A percentile compares a stretch with the other conserved stretches of the same genome.
Conservation (phyloP, 1,140 invertebrate genomes). For the Muscidifurax raptorellus region DNA sequence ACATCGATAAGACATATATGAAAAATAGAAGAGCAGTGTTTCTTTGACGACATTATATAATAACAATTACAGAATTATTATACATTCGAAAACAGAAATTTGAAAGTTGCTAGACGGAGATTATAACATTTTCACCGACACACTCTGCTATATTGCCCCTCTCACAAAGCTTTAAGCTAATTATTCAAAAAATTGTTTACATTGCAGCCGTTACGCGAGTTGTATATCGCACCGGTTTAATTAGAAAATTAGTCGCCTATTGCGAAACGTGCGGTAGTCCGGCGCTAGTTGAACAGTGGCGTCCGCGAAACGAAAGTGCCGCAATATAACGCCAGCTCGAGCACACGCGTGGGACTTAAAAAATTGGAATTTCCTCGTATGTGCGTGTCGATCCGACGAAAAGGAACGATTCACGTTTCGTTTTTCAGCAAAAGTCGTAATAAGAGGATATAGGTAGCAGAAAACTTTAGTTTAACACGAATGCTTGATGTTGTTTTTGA, state of each 20-base stretch:
- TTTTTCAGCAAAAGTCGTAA: constrained; percentile 6
- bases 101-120: too few relatives aligned
- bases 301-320: constrained; percentile 35
- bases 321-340: neutral
- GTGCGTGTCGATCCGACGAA: neutral
- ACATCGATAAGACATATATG: too few relatives aligned
- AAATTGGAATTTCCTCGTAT: constrained; percentile 22
- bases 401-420: neutral
- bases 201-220: neutral
- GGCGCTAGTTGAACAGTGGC: neutral
- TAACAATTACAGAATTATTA: too few relatives aligned
- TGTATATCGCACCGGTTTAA: constrained; percentile 23
- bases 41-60: too few relatives aligned
- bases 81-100: too few relatives aligned
- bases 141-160: too few relatives aligned
- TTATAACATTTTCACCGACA: too few relatives aligned
- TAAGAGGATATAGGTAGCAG: neutral
- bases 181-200: neutral
- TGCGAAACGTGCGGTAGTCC: neutral
- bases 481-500: too few relatives aligned
- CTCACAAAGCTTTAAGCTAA: too few relatives aligned
- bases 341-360: neutral
- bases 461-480: neutral
- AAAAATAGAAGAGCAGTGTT: too few relatives aligned
- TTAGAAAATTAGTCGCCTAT: constrained; percentile 18